Conservation (phyloP, 2,113 vertebrate genomes). For the Cavia aperea region DNA sequence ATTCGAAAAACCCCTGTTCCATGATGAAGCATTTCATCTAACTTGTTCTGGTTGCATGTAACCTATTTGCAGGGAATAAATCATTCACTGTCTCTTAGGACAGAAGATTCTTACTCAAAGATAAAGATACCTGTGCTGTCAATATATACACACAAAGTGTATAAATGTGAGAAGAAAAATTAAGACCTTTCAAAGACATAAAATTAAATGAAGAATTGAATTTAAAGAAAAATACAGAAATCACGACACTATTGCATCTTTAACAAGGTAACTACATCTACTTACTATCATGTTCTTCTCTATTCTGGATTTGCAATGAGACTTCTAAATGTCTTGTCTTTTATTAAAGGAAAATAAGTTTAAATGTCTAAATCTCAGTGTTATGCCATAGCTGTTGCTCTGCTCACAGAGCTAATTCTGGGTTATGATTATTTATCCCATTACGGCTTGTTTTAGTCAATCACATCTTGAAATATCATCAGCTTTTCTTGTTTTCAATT, state of each 20-base stretch:
- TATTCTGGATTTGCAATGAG: background rate
- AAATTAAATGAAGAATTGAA: background rate
- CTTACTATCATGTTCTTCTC: background rate
- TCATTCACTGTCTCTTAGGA: background rate
- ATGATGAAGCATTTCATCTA: background rate
- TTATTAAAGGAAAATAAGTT: background rate
- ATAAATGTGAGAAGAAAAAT: background rate
- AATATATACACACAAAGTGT: too few relatives aligned
- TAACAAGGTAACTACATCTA: background rate
- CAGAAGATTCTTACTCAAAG: background rate
- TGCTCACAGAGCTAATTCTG: background rate
- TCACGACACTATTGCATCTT: background rate
- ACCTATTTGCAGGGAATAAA: background rate
- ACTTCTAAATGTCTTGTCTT: background rate
- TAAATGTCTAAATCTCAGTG: background rate
- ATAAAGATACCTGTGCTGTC: background rate
- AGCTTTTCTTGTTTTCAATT: background rate
- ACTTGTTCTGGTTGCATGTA: background rate
- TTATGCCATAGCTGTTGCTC: background rate
- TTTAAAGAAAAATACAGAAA: background rate
- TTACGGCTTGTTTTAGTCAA: background rate
- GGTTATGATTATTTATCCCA: background rate
- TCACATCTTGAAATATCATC: background rate
- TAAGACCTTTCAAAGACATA: background rate
- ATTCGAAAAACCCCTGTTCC: background rate